Base-by-base conservation (phyloP, 2,113 vertebrate genomes). In the Dendropsophus ebraccatus region DNA sequence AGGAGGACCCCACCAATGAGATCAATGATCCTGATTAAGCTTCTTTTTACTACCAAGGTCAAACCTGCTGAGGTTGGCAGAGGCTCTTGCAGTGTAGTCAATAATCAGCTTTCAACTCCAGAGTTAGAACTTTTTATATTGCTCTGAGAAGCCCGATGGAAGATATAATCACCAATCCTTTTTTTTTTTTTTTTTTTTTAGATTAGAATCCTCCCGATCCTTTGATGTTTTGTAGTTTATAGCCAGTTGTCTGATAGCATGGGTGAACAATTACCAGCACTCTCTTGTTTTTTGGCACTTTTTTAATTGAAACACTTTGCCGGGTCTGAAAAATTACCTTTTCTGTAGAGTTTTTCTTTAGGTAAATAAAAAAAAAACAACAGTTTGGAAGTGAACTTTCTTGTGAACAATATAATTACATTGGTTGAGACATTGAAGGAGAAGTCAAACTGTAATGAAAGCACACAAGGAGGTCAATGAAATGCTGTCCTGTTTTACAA, bases 141-240 rank as follows among this genome's bases (percentile, higher is more conserved):
- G 65, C 3, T 7, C 30, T 35, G 30, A 35, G 30, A 69, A 35
- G 67, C 28, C 17, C 23, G 35, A 41, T 23, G 19, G 19, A 70
- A 70, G 35, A 70, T 70, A 70, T 8, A 70, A 70, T 70, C 67
- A 23, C 67, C 32, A 37, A 70, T 70, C 32, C 67, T 21, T 70
- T 41, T 69, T 41, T 41, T 70, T 70, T 41, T 37, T 35, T 21
- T 70, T 41, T 69, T 41, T 41, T 70, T 70, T 41, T 37, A 37
- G 17, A 70, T 70, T 70, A 70, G 67, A 70, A 70, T 10, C n/a
- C 21, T 70, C 67, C 35, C 35, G 11, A 41, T 10, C 41, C 32
- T 70, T 41, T 12, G 32, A 70, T 70, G 19, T 70, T 10, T 23
- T 70, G 32, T 70, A 70, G 37, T 70, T 70, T 70, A 70, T 70